Conservation (phyloP, 2,888 invertebrate species). For the Heliothis peltigera region DNA sequence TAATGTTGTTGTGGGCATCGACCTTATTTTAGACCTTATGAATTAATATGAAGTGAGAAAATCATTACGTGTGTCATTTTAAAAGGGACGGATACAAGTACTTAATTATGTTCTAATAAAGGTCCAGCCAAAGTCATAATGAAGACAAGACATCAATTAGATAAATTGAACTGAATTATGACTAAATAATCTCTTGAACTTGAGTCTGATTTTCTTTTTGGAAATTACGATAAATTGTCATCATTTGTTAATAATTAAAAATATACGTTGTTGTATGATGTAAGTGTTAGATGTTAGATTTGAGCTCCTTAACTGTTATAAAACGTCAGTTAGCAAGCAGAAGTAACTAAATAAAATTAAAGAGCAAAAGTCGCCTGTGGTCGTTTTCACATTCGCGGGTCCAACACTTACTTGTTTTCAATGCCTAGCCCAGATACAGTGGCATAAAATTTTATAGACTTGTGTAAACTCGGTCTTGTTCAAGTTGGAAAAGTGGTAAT, state of each 20-base stretch:
- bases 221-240: too few relatives aligned
- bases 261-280: not conserved
- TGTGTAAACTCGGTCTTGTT: constrained; percentile 56
- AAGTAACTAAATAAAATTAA: constrained; percentile 25
- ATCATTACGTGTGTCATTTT: not conserved
- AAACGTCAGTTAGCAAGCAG: not conserved
- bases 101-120: not conserved
- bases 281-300: constrained; percentile 3
- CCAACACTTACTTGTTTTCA: constrained; percentile 50
- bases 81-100: not conserved
- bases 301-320: not conserved
- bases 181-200: constrained; percentile 10
- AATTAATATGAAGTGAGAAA: not conserved
- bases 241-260: too few relatives aligned
- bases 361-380: constrained; percentile 29
- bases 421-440: constrained; percentile 61
- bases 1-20: too few relatives aligned
- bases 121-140: not conserved
- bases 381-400: constrained; percentile 48
- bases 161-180: constrained; percentile 13
- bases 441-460: constrained; percentile 67
- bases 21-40: too few relatives aligned
- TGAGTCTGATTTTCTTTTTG: constrained; percentile 1
- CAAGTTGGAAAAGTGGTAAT: constrained; percentile 60
- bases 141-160: not conserved